A percentile compares a stretch with the other conserved stretches of the same genome.
phyloP scores from a whole-genome alignment of 2,797 vertebrate species.

The Cottoperca gobio region DNA sequence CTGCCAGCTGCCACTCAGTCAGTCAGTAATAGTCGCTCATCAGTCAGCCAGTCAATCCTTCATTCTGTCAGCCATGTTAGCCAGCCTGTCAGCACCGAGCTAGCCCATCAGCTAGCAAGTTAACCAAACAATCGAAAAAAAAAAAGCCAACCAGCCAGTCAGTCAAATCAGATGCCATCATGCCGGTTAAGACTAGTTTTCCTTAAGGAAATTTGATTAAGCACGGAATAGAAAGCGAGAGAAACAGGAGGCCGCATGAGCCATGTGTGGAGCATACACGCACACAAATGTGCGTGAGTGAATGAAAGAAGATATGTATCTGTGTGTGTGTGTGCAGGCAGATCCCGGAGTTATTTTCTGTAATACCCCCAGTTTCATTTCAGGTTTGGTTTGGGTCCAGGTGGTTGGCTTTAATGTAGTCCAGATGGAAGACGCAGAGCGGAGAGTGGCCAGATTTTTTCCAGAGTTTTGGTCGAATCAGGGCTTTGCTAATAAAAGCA shows the following conservation, averaged over 20 bases:
- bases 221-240: constrained; percentile 71
- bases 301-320: constrained; percentile 68
- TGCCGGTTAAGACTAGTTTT: constrained; percentile 74
- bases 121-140: constrained; percentile 62
- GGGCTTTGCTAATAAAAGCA: constrained; percentile 87
- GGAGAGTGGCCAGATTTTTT: constrained; percentile 84
- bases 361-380: constrained; percentile 88
- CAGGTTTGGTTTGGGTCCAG: constrained; percentile 87
- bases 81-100: constrained; percentile 73
- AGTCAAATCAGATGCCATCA: constrained; percentile 74
- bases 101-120: constrained; percentile 65
- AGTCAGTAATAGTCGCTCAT: constrained; percentile 66
- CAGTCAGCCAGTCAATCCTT: constrained; percentile 68
- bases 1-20: constrained; percentile 73
- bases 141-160: constrained; percentile 47
- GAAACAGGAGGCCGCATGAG: constrained; percentile 62
- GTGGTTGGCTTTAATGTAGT: constrained; percentile 87
- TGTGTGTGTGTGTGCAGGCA: constrained; percentile 58
- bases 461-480: constrained; percentile 83
- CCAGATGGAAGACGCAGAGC: constrained; percentile 85
- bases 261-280: constrained; percentile 58
- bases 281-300: constrained; percentile 41
- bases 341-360: constrained; percentile 82
- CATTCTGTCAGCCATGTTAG: constrained; percentile 69
- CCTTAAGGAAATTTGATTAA: constrained; percentile 84